Conservation (phyloP, 2,113 vertebrate genomes). For the Colaptes auratus region DNA sequence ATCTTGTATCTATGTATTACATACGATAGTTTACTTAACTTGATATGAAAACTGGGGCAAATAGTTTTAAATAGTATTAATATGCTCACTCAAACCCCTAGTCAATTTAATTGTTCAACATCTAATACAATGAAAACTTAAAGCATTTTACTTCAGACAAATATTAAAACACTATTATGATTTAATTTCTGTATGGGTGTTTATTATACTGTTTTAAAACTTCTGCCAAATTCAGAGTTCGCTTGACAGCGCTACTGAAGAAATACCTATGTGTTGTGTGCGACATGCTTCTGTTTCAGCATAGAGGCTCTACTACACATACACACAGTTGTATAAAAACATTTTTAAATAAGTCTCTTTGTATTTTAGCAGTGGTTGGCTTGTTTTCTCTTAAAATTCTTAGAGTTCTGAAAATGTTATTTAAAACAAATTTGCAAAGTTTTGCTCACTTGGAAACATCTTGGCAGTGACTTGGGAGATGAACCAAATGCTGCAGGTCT, state of each 20-base stretch:
- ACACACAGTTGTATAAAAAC: neutral
- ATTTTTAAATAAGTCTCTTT: neutral
- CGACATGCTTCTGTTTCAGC: neutral
- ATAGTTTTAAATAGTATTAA: neutral
- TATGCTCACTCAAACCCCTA: neutral
- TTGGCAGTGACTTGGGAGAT: neutral
- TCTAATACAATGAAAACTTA: neutral
- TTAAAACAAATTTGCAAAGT: neutral
- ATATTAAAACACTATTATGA: neutral
- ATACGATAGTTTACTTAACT: neutral
- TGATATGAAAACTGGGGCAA: neutral
- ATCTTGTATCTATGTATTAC: neutral
- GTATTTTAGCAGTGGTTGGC: neutral
- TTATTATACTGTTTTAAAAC: neutral
- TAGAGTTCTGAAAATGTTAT: neutral
- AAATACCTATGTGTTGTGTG: neutral
- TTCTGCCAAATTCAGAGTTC: neutral
- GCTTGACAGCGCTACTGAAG: neutral
- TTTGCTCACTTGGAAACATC: neutral
- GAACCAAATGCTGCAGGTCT: neutral
- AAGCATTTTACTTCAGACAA: neutral
- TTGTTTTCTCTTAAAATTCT: neutral
- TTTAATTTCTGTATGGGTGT: neutral
- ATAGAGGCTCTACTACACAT: neutral
- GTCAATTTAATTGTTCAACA: neutral